phyloP scores from a whole-genome alignment of 2,888 invertebrate genomes.

The Pterostichus niger region DNA sequence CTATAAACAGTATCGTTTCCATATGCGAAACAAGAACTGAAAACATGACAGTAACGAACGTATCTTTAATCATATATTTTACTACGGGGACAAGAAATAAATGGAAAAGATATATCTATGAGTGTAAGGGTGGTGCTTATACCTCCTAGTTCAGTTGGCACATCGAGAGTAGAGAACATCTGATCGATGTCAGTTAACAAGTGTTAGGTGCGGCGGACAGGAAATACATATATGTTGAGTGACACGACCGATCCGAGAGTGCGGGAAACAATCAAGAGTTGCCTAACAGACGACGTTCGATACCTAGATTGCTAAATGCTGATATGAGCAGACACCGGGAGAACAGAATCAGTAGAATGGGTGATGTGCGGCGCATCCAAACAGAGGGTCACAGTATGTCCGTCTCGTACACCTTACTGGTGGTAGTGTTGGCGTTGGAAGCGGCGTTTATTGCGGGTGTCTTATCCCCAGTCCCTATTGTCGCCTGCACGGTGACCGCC shows the following conservation, averaged over 20 bases:
- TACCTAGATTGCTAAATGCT: conserved; percentile 61
- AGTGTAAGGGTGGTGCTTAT: conserved; percentile 28
- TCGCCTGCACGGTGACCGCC: conserved; percentile 69
- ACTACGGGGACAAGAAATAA: conserved; percentile 30
- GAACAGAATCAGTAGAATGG: conserved; percentile 18
- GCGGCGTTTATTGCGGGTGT: conserved; percentile 68
- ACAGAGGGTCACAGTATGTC: conserved; percentile 91
- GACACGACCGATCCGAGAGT: conserved; percentile 50
- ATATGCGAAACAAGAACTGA: conserved; percentile 37
- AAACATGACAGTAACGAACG: conserved; percentile 22
- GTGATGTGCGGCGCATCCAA: conserved; percentile 61
- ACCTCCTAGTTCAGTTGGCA: conserved; percentile 62
- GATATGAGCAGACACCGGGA: conserved; percentile 62
- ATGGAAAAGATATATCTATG: conserved; percentile 3
- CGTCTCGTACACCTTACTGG: conserved; percentile 93
- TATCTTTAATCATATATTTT: conserved; percentile 5
- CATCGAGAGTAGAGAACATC: conserved; percentile 58
- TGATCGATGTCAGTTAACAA: conserved; percentile 55
- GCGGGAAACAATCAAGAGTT: conserved; percentile 62
- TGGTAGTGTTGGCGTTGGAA: conserved; percentile 78
- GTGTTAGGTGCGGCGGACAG: conserved; percentile 45
- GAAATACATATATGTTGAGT: conserved; percentile 52
- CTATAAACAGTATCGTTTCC: conserved; percentile 49
- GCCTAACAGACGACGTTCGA: conserved; percentile 52
- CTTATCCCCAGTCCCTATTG: conserved; percentile 69